These are phyloP conservation scores for Atherinosoma microstoma DNA, from an alignment of 2,797 vertebrate genomes.

Conservation along the genomic window DNA sequence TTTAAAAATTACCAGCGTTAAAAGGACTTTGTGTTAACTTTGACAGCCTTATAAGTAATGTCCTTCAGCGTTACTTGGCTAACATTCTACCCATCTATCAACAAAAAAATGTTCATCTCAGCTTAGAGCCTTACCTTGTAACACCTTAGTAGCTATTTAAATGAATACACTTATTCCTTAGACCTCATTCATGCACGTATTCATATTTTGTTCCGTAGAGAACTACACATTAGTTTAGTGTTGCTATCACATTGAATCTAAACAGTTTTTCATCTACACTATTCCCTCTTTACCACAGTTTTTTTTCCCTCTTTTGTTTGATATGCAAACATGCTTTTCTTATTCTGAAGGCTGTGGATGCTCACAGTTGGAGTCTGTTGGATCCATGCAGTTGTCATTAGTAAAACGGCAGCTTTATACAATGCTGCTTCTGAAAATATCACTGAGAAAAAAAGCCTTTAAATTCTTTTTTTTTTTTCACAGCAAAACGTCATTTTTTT, in stretches of 20 bases:
- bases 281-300: background rate
- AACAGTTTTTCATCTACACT: conserved; percentile 10
- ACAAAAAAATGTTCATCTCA: background rate
- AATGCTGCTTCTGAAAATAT: conserved; percentile 25
- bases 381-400: conserved; percentile 17
- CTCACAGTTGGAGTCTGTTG: conserved; percentile 37
- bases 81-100: background rate
- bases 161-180: too few relatives aligned
- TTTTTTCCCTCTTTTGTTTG: conserved; percentile 30
- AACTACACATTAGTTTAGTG: background rate
- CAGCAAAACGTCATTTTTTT: conserved; percentile 28
- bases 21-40: too few relatives aligned
- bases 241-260: background rate
- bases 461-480: conserved; percentile 31
- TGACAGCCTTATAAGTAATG: background rate
- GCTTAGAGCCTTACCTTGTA: background rate
- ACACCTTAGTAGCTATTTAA: background rate
- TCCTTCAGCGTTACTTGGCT: background rate
- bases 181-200: background rate
- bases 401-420: conserved; percentile 16
- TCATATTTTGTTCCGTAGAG: background rate
- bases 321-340: conserved; percentile 47
- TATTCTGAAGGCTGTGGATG: conserved; percentile 14
- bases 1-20: too few relatives aligned
- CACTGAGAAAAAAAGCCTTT: conserved; percentile 31